Percentiles rank a stretch among this genome's conserved stretches.
These are phyloP conservation scores for Aptenodytes patagonicus DNA, from an alignment of 2,113 vertebrate genomes.

Conservation along the genomic window DNA sequence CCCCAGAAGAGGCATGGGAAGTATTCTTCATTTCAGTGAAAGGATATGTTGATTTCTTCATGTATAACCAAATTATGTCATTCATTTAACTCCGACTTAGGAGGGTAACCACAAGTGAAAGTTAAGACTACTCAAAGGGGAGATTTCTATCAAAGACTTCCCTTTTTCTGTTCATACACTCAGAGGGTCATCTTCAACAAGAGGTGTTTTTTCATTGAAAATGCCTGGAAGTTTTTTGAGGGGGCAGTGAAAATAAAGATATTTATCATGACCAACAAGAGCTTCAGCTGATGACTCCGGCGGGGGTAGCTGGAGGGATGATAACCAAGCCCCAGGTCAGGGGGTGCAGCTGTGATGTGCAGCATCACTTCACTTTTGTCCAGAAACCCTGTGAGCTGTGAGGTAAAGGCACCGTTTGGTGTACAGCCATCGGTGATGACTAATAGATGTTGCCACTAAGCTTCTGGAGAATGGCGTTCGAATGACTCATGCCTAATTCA, in stretches of 20 bases:
- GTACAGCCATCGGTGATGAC: slow-evolving; percentile 8
- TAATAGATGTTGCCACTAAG: slow-evolving; percentile 33
- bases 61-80: neutral
- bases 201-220: neutral
- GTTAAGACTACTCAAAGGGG: neutral
- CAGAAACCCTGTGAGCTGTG: neutral
- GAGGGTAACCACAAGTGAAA: neutral
- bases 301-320: neutral
- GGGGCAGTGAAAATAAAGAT: neutral
- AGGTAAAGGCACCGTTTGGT: slow-evolving; percentile 14
- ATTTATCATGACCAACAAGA: neutral
- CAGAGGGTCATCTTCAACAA: neutral
- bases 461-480: slow-evolving; percentile 22
- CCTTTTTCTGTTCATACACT: neutral
- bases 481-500: slow-evolving; percentile 52
- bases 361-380: neutral
- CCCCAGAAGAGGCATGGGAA: neutral
- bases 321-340: neutral
- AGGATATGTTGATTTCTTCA: neutral
- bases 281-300: neutral
- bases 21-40: neutral
- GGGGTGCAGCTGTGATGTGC: neutral
- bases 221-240: neutral
- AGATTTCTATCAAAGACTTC: neutral
- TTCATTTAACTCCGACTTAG: neutral